Conservation (phyloP, 2,888 invertebrate species). For the Labia minor region DNA sequence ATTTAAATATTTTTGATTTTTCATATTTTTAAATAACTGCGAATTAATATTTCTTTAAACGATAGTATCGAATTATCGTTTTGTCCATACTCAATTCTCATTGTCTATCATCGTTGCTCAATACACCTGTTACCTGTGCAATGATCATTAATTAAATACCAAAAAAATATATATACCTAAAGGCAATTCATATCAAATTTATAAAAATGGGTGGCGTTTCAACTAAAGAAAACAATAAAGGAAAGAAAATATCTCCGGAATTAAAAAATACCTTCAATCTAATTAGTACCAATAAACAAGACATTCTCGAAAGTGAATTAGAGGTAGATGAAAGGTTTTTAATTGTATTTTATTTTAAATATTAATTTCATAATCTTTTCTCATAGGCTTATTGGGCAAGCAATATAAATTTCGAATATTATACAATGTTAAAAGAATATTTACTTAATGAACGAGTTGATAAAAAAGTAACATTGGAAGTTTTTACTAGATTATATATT, state of each 20-base stretch:
- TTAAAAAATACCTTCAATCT: not conserved
- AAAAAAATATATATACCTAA: not conserved
- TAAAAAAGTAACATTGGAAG: not conserved
- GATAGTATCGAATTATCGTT: no score
- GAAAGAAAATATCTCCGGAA: not conserved
- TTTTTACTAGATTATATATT: not conserved
- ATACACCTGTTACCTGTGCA: constrained; percentile 7
- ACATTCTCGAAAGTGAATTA: not conserved
- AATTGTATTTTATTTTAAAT: not conserved
- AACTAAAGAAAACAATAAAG: not conserved
- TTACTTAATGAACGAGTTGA: not conserved
- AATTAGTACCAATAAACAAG: not conserved
- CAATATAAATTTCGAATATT: not conserved
- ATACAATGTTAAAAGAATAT: not conserved
- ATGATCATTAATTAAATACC: not conserved
- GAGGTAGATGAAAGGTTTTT: not conserved
- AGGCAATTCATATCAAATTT: no score
- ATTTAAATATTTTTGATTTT: no score
- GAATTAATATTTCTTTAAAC: no score
- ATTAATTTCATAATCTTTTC: not conserved
- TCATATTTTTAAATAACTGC: no score
- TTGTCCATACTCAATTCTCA: not conserved
- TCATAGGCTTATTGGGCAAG: not conserved
- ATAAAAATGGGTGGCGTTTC: not conserved
- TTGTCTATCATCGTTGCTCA: not conserved